phyloP scores from a whole-genome alignment of 2,797 vertebrate genomes.

The Philypnodon macrostomus region DNA sequence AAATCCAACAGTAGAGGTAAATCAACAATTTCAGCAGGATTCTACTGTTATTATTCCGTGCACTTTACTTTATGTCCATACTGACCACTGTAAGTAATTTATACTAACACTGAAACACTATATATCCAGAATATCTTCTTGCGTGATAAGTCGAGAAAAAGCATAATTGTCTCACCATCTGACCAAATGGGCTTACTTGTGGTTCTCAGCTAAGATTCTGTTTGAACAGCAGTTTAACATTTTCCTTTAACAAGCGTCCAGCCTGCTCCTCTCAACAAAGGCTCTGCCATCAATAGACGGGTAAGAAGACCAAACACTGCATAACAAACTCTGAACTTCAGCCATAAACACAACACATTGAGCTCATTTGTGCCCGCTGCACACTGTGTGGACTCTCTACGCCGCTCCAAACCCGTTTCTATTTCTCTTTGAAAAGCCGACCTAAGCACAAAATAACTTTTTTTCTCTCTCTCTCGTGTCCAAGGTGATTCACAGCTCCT shows the following conservation, averaged over 20 bases:
- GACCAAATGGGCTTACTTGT: neutral
- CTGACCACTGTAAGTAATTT: neutral
- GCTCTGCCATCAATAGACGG: constrained; percentile 10
- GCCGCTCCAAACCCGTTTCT: constrained; percentile 31
- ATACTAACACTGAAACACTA: neutral
- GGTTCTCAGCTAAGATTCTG: neutral
- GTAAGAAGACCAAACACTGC: constrained; percentile 10
- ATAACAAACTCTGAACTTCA: constrained; percentile 21
- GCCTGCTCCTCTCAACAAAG: constrained; percentile 11
- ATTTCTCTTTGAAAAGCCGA: constrained; percentile 37
- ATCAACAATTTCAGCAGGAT: too few species aligned
- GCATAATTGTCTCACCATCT: neutral
- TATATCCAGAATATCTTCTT: neutral
- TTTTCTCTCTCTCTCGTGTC: constrained; percentile 17
- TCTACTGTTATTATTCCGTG: too few species aligned
- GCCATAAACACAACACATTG: constrained; percentile 16
- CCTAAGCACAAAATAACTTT: constrained; percentile 39
- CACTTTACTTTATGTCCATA: too few species aligned
- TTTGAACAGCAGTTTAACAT: constrained; percentile 6
- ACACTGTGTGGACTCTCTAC: constrained; percentile 1
- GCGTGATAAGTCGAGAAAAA: neutral
- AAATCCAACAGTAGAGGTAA: too few species aligned
- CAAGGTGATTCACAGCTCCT: constrained; percentile 48
- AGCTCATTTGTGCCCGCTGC: constrained; percentile 25
- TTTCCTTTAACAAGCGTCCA: constrained; percentile 17